Conservation (phyloP, 1,140 invertebrate species). For the Drosophila varians region DNA sequence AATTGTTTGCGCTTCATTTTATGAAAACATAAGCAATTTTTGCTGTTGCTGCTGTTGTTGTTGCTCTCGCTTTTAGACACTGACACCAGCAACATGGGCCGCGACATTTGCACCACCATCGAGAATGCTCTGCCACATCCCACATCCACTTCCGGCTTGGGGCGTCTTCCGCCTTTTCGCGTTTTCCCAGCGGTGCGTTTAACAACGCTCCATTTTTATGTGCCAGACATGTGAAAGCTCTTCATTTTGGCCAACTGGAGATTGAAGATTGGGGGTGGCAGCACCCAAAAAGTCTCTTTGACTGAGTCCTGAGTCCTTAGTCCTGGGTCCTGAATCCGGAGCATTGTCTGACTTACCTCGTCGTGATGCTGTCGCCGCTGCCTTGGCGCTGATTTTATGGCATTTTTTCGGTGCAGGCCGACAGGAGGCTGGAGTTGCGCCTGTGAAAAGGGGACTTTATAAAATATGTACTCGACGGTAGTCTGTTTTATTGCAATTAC, state of each 20-base stretch:
- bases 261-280: constrained; percentile 6
- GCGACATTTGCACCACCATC: constrained; percentile 18
- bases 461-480: constrained; percentile 78
- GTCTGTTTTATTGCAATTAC: constrained; percentile 81
- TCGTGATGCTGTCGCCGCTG: constrained; percentile 54
- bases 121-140: neutral
- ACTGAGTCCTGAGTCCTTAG: neutral
- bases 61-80: constrained; percentile 55
- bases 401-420: constrained; percentile 58
- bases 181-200: constrained; percentile 73
- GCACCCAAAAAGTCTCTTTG: constrained; percentile 29
- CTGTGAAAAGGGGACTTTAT: constrained; percentile 50
- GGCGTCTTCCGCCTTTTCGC: constrained; percentile 29
- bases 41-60: constrained; percentile 33
- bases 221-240: constrained; percentile 79
- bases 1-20: constrained; percentile 80
- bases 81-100: constrained; percentile 66
- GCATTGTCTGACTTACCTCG: constrained; percentile 54
- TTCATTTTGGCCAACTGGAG: constrained; percentile 55
- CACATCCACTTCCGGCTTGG: constrained; percentile 25
- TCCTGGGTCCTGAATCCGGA: neutral
- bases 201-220: constrained; percentile 79
- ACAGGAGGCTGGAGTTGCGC: constrained; percentile 1
- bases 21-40: constrained; percentile 81
- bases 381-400: constrained; percentile 76